Evolutionary conservation across 2,888 invertebrate genomes (phyloP).

Genomic region (Papilio demoleus): DNA sequence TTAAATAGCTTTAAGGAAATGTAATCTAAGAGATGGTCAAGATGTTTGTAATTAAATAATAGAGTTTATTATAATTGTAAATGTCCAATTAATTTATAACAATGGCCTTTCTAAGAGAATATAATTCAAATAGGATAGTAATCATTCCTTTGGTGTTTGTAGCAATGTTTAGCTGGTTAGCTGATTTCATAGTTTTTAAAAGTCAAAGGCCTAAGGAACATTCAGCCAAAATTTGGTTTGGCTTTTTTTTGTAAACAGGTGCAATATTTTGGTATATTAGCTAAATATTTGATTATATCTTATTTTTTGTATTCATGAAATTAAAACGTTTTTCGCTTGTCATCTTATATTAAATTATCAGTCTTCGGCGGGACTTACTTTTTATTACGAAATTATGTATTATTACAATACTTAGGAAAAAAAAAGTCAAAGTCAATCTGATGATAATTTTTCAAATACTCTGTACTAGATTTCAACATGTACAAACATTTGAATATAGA

Average conservation of each 20-base stretch:
- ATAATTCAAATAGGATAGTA: constrained; percentile 34
- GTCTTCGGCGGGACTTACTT: too few relatives aligned
- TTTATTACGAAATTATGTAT: too few relatives aligned
- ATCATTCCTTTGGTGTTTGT: constrained; percentile 24
- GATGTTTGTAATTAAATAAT: constrained; percentile 35
- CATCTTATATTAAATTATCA: too few relatives aligned
- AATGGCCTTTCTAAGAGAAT: constrained; percentile 38
- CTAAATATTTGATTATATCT: background rate
- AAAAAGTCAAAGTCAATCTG: too few relatives aligned
- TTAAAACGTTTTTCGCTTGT: too few relatives aligned
- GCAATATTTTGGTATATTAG: constrained; percentile 13
- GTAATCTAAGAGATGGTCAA: constrained; percentile 19
- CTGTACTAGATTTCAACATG: too few relatives aligned
- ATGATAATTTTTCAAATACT: too few relatives aligned
- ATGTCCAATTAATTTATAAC: constrained; percentile 42
- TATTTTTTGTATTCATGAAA: background rate
- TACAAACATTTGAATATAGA: too few relatives aligned
- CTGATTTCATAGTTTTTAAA: background rate
- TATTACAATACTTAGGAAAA: too few relatives aligned
- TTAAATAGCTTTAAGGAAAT: constrained; percentile 35
- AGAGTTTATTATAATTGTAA: constrained; percentile 41
- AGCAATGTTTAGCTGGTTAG: constrained; percentile 13
- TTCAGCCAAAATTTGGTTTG: background rate
- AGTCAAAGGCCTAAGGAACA: constrained; percentile 15
- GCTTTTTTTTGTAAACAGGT: background rate